Base-by-base conservation (phyloP, 1,140 invertebrate species). In the Drosophila bifasciata region DNA sequence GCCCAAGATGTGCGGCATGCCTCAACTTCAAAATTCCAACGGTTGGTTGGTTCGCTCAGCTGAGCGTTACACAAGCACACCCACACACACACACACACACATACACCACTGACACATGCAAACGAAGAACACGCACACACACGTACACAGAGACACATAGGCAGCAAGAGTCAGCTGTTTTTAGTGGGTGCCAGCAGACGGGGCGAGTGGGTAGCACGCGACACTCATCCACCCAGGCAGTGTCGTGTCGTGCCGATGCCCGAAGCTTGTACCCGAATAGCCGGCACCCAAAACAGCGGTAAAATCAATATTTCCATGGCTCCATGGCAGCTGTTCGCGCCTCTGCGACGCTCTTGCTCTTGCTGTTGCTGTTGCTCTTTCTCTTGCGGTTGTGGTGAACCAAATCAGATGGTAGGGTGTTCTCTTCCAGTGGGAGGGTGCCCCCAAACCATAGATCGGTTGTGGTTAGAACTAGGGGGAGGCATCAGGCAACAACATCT, bases 41-140 rank as follows among this genome's bases (percentile, higher is more conserved):
- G 79, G 66, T 76, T 79, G 76, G 78, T 70, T 84, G 78, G 61
- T 57, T 39, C 45, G 67, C 80, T 69, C 80, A 84, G 80, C 80
- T 84, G 80, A 84, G 80, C 80, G 66, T 43, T 25, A 44, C 58
- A 60, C 67, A 60, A 57, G 56, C 58, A 64, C 76, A 43, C 46
- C 46, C 43, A 69, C 28, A 66, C 50, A 45, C 16, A 55, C 25
- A 43, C 62, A 51, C 45, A 44, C 28, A 23, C 51, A 36, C 49
- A 53, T 23, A n/a, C n/a, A n/a, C n/a, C n/a, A n/a, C n/a, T n/a
- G n/a, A n/a, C n/a, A n/a, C n/a, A 52, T 32, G 43, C 7, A 16
- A 21, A 5, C 16, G 52, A 15, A 39, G 19, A 15, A 64, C 13
- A 44, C 48, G 46, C 8, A 39, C 55, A 11, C 16, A 48, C 13